A percentile compares a stretch with the other conserved stretches of the same genome.
Conservation (phyloP, 1,140 invertebrate genomes). For the Fopius arisanus region DNA sequence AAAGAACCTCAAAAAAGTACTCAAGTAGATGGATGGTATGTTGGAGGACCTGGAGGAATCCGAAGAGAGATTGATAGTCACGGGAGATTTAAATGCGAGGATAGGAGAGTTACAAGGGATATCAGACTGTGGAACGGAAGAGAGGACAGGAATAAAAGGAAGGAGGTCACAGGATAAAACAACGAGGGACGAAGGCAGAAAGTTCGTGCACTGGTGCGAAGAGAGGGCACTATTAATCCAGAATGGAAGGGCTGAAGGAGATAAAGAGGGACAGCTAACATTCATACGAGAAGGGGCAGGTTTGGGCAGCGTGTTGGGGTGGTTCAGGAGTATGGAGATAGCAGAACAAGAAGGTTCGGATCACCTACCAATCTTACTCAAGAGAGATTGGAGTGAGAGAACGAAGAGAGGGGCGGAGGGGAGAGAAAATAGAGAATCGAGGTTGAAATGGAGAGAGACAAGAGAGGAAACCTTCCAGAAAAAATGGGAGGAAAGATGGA, state of each 20-base stretch:
- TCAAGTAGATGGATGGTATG: too few relatives aligned
- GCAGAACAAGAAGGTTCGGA: slow-evolving; percentile 20
- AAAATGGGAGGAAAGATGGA: neutral
- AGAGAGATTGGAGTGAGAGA: neutral
- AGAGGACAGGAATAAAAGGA: neutral
- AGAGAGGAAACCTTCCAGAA: neutral
- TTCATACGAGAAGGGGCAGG: slow-evolving; percentile 5
- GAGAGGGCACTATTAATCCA: neutral
- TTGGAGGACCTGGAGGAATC: too few relatives aligned
- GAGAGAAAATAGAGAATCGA: neutral
- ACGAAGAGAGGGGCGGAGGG: neutral
- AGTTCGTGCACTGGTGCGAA: slow-evolving; percentile 26
- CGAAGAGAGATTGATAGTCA: neutral
- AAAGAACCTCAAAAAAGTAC: too few relatives aligned
- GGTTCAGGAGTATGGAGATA: neutral
- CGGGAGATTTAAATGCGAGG: slow-evolving; percentile 35
- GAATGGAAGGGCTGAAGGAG: slow-evolving; percentile 30
- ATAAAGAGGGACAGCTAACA: slow-evolving; percentile 27
- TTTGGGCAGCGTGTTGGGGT: slow-evolving; percentile 26
- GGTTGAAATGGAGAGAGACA: neutral
- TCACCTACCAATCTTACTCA: slow-evolving; percentile 24
- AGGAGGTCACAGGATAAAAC: slow-evolving; percentile 25
- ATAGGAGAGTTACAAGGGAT: slow-evolving; percentile 19
- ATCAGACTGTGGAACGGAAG: neutral
- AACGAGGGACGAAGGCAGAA: slow-evolving; percentile 25